Evolutionary conservation across 2,888 invertebrate genomes (phyloP).

Genomic region (Ophion ventricosus): DNA sequence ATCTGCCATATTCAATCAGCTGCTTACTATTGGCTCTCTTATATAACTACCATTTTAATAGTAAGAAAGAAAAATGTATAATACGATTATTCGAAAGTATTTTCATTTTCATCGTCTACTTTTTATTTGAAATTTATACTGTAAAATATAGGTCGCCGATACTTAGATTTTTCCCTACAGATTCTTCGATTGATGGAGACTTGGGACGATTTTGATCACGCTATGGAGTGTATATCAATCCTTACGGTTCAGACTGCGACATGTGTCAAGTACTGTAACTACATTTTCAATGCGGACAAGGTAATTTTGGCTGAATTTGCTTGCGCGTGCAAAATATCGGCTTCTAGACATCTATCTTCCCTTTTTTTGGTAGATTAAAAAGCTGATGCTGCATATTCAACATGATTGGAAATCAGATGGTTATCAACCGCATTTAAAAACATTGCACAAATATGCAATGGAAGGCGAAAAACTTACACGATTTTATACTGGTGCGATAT

Average conservation of each 20-base stretch:
- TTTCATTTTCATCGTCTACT: no score
- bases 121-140: no score
- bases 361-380: conserved; percentile 43
- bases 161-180: conserved; percentile 13
- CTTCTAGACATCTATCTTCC: background rate
- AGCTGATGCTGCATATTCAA: conserved; percentile 48
- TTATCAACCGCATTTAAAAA: conserved; percentile 30
- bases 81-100: no score
- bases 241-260: conserved; percentile 31
- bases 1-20: no score
- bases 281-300: conserved; percentile 53
- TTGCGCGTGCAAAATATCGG: background rate
- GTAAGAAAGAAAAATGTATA: no score
- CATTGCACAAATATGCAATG: conserved; percentile 39
- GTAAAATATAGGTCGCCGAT: no score
- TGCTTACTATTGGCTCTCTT: no score
- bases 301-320: conserved; percentile 25
- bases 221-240: conserved; percentile 57
- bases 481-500: conserved; percentile 47
- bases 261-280: conserved; percentile 48
- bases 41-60: no score
- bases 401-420: conserved; percentile 47
- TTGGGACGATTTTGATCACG: conserved; percentile 57
- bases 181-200: conserved; percentile 51
- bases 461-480: conserved; percentile 52